Evolutionary conservation across 2,113 vertebrate species (phyloP).

Genomic region (Myodes glareolus): DNA sequence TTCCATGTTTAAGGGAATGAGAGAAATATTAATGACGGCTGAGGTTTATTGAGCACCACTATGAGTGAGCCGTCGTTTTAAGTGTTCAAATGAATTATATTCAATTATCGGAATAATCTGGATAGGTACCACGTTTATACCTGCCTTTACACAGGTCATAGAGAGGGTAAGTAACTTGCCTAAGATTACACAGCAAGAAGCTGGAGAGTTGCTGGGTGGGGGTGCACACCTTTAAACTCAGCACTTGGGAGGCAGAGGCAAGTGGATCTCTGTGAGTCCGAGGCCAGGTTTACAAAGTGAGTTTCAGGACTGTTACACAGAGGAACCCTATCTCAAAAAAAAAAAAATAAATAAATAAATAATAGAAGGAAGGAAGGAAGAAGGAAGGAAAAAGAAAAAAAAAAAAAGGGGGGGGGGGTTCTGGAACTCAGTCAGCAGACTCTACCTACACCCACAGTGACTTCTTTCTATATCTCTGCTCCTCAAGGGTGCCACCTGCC

Average conservation of each 20-base stretch:
- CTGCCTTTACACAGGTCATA: background rate
- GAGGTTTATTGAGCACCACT: background rate
- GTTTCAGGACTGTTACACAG: background rate
- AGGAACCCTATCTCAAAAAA: background rate
- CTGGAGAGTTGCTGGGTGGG: too few species aligned
- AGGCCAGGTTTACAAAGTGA: background rate
- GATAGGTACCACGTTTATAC: background rate
- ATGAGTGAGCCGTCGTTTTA: background rate
- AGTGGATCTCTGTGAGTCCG: background rate
- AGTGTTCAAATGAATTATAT: background rate
- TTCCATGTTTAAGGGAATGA: background rate
- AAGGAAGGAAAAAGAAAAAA: accelerated
- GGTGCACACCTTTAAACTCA: background rate
- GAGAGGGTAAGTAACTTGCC: background rate
- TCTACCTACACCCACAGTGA: background rate
- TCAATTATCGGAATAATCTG: background rate
- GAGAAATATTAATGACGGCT: background rate
- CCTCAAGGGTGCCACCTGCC: background rate
- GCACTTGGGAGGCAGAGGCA: background rate
- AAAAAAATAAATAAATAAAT: background rate
- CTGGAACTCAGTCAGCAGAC: background rate
- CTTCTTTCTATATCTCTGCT: background rate
- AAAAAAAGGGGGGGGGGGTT: background rate
- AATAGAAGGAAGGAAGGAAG: background rate
- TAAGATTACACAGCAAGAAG: background rate